Base-by-base conservation (phyloP, 1,140 invertebrate genomes). In the Drosophila pandora region DNA sequence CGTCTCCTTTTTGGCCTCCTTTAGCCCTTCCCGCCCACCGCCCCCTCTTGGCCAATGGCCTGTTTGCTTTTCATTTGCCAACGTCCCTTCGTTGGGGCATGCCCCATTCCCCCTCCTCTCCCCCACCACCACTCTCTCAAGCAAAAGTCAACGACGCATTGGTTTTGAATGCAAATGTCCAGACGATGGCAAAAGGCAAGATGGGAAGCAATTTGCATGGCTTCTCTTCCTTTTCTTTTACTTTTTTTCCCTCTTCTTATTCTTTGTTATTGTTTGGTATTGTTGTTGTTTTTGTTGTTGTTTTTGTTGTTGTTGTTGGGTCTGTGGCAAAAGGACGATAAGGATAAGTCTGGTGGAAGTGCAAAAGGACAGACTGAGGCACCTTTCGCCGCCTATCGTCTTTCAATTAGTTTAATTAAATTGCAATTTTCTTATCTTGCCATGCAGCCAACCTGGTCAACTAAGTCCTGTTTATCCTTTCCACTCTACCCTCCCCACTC, bases 351-450 rank as follows among this genome's bases (percentile, higher is more conserved):
- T 13, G 43, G 23, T 23, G n/a, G n/a, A 48, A 67, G 37, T 60
- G 21, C 47, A 37, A 48, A 39, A 49, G 9, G 13, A 49, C 49
- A 37, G 13, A 43, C 47, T 49, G 25, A 41, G 49, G 71, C 43
- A 73, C 69, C 53, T 58, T 58, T 69, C 52, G 71, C 28, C 70
- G 75, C 70, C 82, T 76, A 87, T 87, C 78, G 82, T 76, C 82
- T 87, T 87, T 87, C 83, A 88, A 87, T 87, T 87, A 87, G 82
- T 83, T 76, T 82, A 88, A 88, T 88, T 88, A 88, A 77, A 79
- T 78, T 74, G 70, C 65, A 71, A 79, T 71, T 75, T 77, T 77
- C 74, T 76, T 77, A 77, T 68, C 72, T 76, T 48, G 64, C 67
- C 67, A 41, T 41, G 48, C 72, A 68, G 43, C 57, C 50, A 13